A percentile compares a stretch with the other conserved stretches of the same genome.
phyloP scores from a whole-genome alignment of 2,888 invertebrate genomes.

The Proisotoma minuta region DNA sequence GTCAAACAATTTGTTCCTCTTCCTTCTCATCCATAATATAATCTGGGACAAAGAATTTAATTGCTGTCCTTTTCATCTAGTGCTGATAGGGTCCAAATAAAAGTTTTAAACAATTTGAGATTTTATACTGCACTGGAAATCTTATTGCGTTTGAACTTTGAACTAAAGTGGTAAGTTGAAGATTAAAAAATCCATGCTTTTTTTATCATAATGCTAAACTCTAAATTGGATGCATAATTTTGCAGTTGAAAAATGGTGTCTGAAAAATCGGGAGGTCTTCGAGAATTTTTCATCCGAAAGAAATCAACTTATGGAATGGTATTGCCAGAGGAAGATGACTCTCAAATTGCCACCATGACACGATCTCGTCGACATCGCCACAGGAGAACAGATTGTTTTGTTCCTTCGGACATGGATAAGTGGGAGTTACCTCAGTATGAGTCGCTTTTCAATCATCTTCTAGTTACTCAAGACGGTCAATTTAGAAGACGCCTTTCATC shows the following conservation, averaged over 20 bases:
- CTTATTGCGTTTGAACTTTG: too few relatives aligned
- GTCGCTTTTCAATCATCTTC: constrained; percentile 33
- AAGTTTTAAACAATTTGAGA: too few relatives aligned
- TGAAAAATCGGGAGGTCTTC: not conserved
- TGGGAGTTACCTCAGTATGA: constrained; percentile 37
- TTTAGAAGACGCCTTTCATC: not conserved
- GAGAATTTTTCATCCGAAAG: constrained; percentile 14
- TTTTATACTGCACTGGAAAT: too few relatives aligned
- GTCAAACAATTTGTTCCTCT: too few relatives aligned
- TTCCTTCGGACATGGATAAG: constrained; percentile 22
- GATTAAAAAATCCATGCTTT: too few relatives aligned
- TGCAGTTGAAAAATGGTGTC: too few relatives aligned
- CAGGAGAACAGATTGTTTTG: constrained; percentile 29
- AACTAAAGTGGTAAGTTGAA: too few relatives aligned
- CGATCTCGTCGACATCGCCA: not conserved
- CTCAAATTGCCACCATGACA: not conserved
- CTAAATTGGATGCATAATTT: too few relatives aligned
- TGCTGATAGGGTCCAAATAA: not conserved
- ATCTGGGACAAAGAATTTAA: not conserved
- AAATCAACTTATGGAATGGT: constrained; percentile 19
- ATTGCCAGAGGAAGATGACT: not conserved
- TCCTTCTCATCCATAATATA: not conserved
- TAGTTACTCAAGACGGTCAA: constrained; percentile 5
- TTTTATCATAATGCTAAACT: too few relatives aligned
- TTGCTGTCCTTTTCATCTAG: not conserved